phyloP scores from a whole-genome alignment of 2,797 vertebrate species.

The Cirrhinus molitorella region DNA sequence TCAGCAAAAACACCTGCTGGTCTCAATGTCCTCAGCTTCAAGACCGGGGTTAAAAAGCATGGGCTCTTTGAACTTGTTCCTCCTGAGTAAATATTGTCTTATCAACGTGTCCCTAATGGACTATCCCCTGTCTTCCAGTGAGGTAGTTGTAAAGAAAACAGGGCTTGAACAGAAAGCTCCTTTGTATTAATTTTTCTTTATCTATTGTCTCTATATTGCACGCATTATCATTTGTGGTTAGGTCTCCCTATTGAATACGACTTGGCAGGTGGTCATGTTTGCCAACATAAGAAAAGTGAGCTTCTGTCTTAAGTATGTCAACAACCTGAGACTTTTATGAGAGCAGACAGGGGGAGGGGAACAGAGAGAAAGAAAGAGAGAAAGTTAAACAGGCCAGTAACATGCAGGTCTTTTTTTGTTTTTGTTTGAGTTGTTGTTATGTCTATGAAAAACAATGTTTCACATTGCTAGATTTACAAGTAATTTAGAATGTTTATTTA shows the following conservation, averaged over 20 bases:
- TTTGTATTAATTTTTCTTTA: slow-evolving; percentile 43
- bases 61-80: slow-evolving; percentile 56
- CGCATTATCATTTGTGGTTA: slow-evolving; percentile 47
- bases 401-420: background rate
- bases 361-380: background rate
- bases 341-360: slow-evolving; percentile 17
- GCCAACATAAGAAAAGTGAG: slow-evolving; percentile 51
- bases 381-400: background rate
- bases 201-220: slow-evolving; percentile 50
- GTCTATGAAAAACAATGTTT: background rate
- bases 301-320: slow-evolving; percentile 54
- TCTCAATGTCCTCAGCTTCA: slow-evolving; percentile 52
- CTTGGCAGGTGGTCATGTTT: slow-evolving; percentile 58
- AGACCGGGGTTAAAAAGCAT: slow-evolving; percentile 56
- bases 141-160: slow-evolving; percentile 46
- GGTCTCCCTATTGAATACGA: slow-evolving; percentile 31
- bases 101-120: slow-evolving; percentile 57
- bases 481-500: background rate
- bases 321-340: slow-evolving; percentile 46
- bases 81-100: slow-evolving; percentile 57
- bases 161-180: slow-evolving; percentile 37
- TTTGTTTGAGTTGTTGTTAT: background rate
- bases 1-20: slow-evolving; percentile 50
- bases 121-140: slow-evolving; percentile 55
- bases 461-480: background rate